Base-by-base conservation (phyloP, 2,113 vertebrate species). In the Vidua macroura region DNA sequence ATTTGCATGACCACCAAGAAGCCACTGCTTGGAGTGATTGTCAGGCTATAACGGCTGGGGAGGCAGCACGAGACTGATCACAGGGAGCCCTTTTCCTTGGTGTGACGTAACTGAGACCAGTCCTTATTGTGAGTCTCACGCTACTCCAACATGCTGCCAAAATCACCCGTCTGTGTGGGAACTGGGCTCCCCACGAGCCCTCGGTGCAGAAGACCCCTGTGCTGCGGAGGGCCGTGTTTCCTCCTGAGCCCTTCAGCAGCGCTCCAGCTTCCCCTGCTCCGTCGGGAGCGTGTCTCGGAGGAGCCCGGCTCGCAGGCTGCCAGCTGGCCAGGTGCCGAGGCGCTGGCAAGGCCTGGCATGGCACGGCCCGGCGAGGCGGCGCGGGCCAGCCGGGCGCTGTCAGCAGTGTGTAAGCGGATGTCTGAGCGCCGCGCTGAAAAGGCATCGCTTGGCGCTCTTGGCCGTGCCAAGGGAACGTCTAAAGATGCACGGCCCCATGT, bases 61-160 rank as follows among this genome's bases (percentile, higher is more conserved):
- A 80, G 7, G 24, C 56, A 66, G 74, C 55, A 49, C 16, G 19
- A 74, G 22, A 31, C 18, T 6, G 55, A 51, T n/a, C 15, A 16
- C 0, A 0, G 43, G 23, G 44, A 87, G 35, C 56, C 31, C 62
- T 92, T 59, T 85, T 67, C 64, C 52, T 51, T 30, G 35, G 19
- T 8, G 12, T 15, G 46, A 27, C 15, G 15, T 5, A 31, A 48
- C 19, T 25, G 73, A 68, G 22, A 52, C 43, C 5, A 4, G 3
- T 64, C 37, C 51, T 89, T 2, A 0, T 3, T 31, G 27, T 0
- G 3, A 59, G 15, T 49, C 35, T n/a, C 9, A 0, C 1, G 0
- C 43, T 48, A 37, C 49, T 15, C 83, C 68, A 60, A 28, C 11
- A 14, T 0, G 12, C 78, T 52, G 33, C 72, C 9, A 3, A 33